Evolutionary conservation across 2,797 vertebrate genomes (phyloP), one percentile per base, ranked within the genome.

Genomic region (Ambastaia sidthimunki): DNA sequence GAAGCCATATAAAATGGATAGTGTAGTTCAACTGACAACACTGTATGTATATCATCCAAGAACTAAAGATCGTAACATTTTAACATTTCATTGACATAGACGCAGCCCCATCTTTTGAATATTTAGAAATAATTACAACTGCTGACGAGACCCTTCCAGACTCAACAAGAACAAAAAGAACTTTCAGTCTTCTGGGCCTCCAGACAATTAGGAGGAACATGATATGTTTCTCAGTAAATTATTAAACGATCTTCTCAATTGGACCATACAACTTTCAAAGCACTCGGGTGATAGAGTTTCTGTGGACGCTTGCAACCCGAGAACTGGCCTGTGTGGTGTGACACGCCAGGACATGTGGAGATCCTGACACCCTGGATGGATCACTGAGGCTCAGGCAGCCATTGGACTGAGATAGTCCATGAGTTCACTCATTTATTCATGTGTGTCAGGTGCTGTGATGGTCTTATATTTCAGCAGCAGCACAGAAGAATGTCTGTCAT

Each of bases 351-450:
- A 82, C 85, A 83, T 80, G 67, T 80, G 78, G 77, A 62, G 74
- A 80, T 86, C 80, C 80, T 84, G 83, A 94, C 93, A 91, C 90
- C 92, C 44, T 76, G 84, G 88, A 85, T 81, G 86, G 84, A 87
- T 84, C 85, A 84, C 87, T 88, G 84, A 89, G 86, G 81, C 85
- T 72, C 69, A 63, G 48, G 25, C 82, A 2, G 5, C 89, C 92
- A 92, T 88, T 91, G 87, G 91, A 93, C 86, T 87, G 85, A 86
- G 82, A 85, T 80, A 82, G 81, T 91, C 89, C 93, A 94, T 68
- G 60, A 57, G 28, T 18, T 44, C 76, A 71, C 83, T 93, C 78
- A 95, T 95, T 98, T 96, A 98, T 98, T 98, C 93, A 84, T 16
- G 86, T 91, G 91, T 90, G 85, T n/a, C 86, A 90, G 86, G 87